Evolutionary conservation across 2,113 vertebrate species (phyloP).

Genomic region (Apteryx mantelli): DNA sequence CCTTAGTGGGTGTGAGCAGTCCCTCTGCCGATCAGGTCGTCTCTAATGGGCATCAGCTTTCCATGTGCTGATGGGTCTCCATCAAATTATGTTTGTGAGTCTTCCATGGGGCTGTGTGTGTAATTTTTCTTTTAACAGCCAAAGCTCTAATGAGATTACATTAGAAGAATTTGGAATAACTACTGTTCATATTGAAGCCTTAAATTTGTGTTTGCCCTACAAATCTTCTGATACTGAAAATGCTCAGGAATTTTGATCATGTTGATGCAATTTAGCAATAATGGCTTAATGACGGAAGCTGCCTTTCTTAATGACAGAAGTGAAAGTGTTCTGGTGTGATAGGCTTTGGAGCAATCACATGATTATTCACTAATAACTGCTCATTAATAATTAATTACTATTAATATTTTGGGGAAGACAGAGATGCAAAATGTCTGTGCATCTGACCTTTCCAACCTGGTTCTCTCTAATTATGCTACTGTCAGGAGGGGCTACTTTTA

Average conservation of each 20-base stretch:
- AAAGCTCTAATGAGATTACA: not conserved
- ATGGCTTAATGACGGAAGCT: not conserved
- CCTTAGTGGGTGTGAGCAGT: not conserved
- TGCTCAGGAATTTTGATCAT: not conserved
- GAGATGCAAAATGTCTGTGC: not conserved
- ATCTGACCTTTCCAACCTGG: slow-evolving; percentile 31
- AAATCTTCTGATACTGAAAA: not conserved
- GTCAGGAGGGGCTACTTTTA: not conserved
- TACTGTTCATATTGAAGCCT: fast-evolving
- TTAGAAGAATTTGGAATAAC: not conserved
- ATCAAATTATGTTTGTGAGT: not conserved
- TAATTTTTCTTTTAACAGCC: not conserved
- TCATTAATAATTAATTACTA: not conserved
- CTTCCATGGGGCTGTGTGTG: not conserved
- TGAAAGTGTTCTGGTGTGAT: not conserved
- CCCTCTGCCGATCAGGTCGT: not conserved
- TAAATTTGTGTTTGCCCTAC: not conserved
- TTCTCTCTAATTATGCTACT: slow-evolving; percentile 4
- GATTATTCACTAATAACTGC: slow-evolving; percentile 21
- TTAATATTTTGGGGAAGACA: slow-evolving; percentile 11
- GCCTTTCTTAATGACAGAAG: not conserved
- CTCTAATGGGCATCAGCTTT: not conserved
- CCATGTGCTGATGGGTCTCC: not conserved
- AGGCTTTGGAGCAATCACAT: not conserved
- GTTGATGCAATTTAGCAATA: not conserved